A percentile compares a stretch with the other conserved stretches of the same genome.
Conservation (phyloP, 2,888 invertebrate genomes). For the Catotricha subobsoleta region DNA sequence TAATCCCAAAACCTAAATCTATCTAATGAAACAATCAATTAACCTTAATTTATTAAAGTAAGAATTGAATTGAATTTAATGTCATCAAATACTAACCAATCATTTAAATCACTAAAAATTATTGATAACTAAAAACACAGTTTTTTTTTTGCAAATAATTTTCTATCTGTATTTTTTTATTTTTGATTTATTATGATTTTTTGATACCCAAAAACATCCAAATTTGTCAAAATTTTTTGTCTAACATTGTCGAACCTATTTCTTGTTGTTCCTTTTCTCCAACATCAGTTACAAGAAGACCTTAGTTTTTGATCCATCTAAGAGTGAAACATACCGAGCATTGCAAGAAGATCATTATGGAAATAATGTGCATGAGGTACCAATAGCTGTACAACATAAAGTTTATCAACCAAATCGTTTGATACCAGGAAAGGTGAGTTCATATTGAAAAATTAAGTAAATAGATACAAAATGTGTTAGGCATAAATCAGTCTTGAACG, state of each 20-base stretch:
- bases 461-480: no score
- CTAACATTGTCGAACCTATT: constrained; percentile 6
- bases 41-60: no score
- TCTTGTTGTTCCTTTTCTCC: constrained; percentile 1
- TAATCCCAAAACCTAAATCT: no score
- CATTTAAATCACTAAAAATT: no score
- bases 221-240: constrained; percentile 3
- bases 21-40: no score
- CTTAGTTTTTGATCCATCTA: constrained; percentile 66
- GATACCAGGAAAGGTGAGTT: constrained; percentile 38
- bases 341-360: constrained; percentile 59
- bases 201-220: constrained; percentile 2
- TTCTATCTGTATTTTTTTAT: no score
- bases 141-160: not conserved
- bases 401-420: constrained; percentile 45
- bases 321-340: constrained; percentile 75
- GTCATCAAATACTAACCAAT: no score
- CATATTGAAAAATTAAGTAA: no score
- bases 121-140: not conserved
- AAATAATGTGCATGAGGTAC: constrained; percentile 47
- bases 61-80: no score
- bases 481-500: no score
- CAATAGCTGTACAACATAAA: constrained; percentile 51
- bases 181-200: no score
- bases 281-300: constrained; percentile 42